Evolutionary conservation across 2,113 vertebrate species (phyloP).

Genomic region (Dinomys branickii): DNA sequence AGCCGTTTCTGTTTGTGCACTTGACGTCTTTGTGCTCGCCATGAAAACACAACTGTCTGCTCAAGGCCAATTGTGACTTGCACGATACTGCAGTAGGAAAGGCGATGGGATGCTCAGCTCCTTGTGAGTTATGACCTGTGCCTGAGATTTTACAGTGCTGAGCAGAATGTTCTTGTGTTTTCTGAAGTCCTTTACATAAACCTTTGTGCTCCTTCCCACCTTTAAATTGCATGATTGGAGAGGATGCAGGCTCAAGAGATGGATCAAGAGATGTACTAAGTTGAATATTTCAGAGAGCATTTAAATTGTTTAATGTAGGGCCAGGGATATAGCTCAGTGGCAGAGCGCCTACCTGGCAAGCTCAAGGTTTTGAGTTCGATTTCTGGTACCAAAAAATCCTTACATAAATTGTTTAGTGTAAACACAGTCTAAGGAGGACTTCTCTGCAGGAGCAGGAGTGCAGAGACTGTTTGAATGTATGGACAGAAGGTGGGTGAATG

Average conservation of each 20-base stretch:
- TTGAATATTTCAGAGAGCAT: background rate
- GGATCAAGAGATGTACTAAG: background rate
- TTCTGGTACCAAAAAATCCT: no score
- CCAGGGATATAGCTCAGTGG: no score
- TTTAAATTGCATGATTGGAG: background rate
- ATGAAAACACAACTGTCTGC: background rate
- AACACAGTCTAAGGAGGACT: background rate
- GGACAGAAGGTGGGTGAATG: background rate
- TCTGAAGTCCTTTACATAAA: background rate
- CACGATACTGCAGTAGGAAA: background rate
- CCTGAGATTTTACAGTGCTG: background rate
- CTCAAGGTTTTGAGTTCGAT: no score
- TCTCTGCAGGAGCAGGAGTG: background rate
- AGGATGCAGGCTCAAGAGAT: background rate
- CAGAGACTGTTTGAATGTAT: background rate
- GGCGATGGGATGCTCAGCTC: background rate
- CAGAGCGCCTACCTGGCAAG: no score
- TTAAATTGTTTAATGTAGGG: background rate
- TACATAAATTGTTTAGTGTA: background rate
- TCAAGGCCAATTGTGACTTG: background rate
- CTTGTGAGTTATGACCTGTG: background rate
- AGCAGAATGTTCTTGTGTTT: background rate
- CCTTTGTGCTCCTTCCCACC: background rate
- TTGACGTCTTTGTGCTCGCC: background rate
- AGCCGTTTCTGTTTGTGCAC: background rate